Percentiles rank a stretch among this genome's conserved stretches.
Evolutionary conservation across 2,888 invertebrate genomes (phyloP).

Genomic region (Dioctria rufipes): DNA sequence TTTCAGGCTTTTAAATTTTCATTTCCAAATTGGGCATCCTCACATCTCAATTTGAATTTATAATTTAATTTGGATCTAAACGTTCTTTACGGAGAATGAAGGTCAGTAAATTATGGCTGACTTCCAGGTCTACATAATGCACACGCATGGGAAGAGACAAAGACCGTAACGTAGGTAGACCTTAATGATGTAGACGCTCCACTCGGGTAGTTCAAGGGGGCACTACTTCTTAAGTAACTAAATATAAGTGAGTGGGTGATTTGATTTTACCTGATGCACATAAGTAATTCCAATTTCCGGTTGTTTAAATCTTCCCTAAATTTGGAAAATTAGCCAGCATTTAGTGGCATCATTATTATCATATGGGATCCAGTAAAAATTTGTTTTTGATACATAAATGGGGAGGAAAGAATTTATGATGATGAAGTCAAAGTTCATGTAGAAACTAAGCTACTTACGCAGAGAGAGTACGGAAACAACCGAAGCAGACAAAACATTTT

Average conservation of each 20-base stretch:
- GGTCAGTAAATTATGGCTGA: constrained; percentile 16
- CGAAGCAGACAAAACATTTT: not conserved
- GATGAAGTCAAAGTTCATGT: not conserved
- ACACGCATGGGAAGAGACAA: no score
- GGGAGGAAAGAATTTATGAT: not conserved
- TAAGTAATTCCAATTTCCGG: constrained; percentile 13
- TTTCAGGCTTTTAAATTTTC: not conserved
- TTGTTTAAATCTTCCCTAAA: constrained; percentile 1
- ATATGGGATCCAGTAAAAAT: constrained; percentile 27
- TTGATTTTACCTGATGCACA: not conserved
- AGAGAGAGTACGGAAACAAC: not conserved
- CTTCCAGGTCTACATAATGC: not conserved
- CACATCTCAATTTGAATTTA: constrained; percentile 31
- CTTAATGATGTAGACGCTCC: constrained; percentile 4
- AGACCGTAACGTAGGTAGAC: constrained; percentile 10
- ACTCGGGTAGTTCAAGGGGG: no score
- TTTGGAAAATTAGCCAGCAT: not conserved
- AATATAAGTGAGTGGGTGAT: no score
- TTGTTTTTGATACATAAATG: constrained; percentile 17
- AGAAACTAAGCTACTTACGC: not conserved
- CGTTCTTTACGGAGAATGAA: not conserved
- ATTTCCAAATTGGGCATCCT: not conserved
- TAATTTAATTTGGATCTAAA: constrained; percentile 31
- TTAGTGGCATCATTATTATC: not conserved
- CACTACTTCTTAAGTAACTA: not conserved